These are phyloP conservation scores for Paraescarpia echinospica DNA, from an alignment of 1,140 invertebrate species.

Conservation along the genomic window DNA sequence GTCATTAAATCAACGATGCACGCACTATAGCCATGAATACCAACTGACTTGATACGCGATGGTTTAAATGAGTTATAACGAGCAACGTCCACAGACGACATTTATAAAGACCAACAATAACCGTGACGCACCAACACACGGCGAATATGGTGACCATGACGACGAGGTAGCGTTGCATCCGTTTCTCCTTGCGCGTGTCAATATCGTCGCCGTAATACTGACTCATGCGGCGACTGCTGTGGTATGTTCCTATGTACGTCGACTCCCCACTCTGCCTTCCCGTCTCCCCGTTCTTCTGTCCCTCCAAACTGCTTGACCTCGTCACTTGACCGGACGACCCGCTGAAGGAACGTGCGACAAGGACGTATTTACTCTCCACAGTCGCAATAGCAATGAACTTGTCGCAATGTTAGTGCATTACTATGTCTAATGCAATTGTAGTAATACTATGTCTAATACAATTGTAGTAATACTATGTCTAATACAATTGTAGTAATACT, in stretches of 20 bases:
- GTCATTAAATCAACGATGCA: no score
- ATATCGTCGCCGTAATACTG: constrained; percentile 60
- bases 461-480: no score
- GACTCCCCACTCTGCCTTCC: not conserved
- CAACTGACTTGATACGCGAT: not conserved
- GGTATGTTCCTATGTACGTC: not conserved
- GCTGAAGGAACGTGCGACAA: not conserved
- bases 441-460: no score
- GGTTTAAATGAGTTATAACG: not conserved
- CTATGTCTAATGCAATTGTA: no score
- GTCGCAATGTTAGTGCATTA: no score
- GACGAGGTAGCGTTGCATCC: constrained; percentile 70
- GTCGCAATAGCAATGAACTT: not conserved
- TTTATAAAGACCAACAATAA: not conserved
- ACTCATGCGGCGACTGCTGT: constrained; percentile 32
- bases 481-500: no score
- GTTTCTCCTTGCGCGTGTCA: constrained; percentile 64
- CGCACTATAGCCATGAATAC: no score
- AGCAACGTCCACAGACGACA: not conserved
- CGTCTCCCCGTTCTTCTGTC: not conserved
- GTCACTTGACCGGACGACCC: not conserved
- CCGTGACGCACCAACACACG: constrained; percentile 59
- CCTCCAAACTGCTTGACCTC: not conserved
- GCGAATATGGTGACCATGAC: constrained; percentile 69
- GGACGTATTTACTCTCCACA: not conserved